Base-by-base conservation (phyloP, 1,140 invertebrate species). In the Drosophila kohkoa region DNA sequence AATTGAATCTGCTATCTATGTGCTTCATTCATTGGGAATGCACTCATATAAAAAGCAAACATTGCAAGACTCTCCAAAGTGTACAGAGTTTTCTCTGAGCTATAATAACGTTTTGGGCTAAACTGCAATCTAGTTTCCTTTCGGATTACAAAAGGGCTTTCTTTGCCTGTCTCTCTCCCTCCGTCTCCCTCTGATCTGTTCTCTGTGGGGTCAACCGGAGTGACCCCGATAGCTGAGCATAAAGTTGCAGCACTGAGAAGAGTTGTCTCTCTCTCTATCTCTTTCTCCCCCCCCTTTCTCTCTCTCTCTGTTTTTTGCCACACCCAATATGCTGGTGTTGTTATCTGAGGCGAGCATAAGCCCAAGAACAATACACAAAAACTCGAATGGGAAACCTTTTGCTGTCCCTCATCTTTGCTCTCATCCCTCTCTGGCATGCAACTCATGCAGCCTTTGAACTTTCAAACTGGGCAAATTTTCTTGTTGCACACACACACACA, bases 311-410 rank as follows among this genome's bases (percentile, higher is more conserved):
- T 25, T 25, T 25, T 25, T 25, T 60, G 28, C 58, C 11, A 25
- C 20, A 25, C n/a, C 5, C n/a, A 38, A 46, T 59, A 20, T 65
- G 35, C 25, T 13, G 5, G 54, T 41, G 30, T 59, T 67, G 54
- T 41, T 67, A 67, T 58, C 54, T 67, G 54, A 13, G 15, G 15
- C 7, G 20, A 67, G 41, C 28, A 58, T 67, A 58, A 57, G 30
- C 16, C 52, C 30, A 48, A 58, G 30, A 45, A 51, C 45, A 68
- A 59, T 60, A 69, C 32, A 60, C 32, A 60, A 62, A 69, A 64
- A 64, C 59, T 62, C 10, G 20, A 35, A 62, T 38, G 46, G 28
- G 15, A 32, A 54, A 57, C 54, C 54, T 41, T 41, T 10, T 7
- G 2, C 46, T 20, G 16, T 16, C 30, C 10, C 55, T 62, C 30